These are phyloP conservation scores for Chelonus insularis DNA, from an alignment of 1,140 invertebrate species.

Conservation along the genomic window DNA sequence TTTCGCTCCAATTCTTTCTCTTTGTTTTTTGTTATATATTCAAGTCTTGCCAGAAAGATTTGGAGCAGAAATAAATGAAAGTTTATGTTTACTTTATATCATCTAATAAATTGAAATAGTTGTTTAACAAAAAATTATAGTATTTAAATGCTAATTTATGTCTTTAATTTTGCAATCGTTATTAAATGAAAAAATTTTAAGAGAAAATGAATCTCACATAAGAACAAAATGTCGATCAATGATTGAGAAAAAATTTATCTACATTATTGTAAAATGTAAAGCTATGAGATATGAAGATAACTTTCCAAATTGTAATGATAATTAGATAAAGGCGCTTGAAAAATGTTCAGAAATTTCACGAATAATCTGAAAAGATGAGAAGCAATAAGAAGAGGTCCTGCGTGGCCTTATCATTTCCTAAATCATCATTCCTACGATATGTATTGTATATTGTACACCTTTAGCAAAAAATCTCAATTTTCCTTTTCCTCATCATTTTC, in stretches of 20 bases:
- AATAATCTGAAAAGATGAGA: conserved; percentile 32
- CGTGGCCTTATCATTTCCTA: conserved; percentile 41
- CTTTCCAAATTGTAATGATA: conserved; percentile 13
- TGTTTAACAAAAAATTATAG: no score
- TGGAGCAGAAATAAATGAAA: neutral
- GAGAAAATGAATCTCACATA: neutral
- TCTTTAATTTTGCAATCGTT: no score
- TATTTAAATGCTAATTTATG: no score
- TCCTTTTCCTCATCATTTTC: conserved; percentile 27
- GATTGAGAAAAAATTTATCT: neutral
- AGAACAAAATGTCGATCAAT: conserved; percentile 1
- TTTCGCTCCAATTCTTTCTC: neutral
- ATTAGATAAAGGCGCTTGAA: conserved; percentile 9
- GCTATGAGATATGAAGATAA: neutral
- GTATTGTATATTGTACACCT: conserved; percentile 60
- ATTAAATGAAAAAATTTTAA: neutral
- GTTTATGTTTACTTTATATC: no score
- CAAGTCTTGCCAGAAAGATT: neutral
- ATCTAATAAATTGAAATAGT: no score
- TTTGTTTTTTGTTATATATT: neutral
- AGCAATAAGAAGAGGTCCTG: conserved; percentile 47
- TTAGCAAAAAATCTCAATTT: conserved; percentile 32
- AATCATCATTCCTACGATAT: conserved; percentile 57
- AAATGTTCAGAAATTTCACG: neutral
- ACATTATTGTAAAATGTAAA: neutral